phyloP scores from a whole-genome alignment of 1,140 invertebrate species.

The Achroia grisella region DNA sequence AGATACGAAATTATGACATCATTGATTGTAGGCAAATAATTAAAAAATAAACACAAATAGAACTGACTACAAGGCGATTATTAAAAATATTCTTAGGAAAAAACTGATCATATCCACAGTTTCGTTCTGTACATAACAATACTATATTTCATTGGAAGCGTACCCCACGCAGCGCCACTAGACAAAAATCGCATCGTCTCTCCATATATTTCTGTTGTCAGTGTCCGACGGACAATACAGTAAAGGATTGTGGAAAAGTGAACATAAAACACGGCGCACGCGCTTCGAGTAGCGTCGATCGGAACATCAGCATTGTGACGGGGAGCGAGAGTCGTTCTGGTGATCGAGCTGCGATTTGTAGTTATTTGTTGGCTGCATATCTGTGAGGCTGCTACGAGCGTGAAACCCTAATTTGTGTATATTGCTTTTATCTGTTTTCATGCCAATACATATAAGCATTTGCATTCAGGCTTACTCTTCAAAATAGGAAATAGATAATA shows the following conservation, averaged over 20 bases:
- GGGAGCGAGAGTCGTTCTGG: constrained; percentile 13
- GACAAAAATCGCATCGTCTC: constrained; percentile 58
- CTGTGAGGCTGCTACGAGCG: too few species aligned
- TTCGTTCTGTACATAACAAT: constrained; percentile 10
- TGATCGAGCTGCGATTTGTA: constrained; percentile 58
- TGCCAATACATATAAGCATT: too few species aligned
- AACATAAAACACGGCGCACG: constrained; percentile 57
- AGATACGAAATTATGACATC: too few species aligned
- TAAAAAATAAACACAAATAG: not conserved
- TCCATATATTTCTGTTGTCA: constrained; percentile 54
- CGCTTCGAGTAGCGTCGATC: constrained; percentile 46
- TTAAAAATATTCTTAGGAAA: constrained; percentile 1
- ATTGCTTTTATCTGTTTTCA: too few species aligned
- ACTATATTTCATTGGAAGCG: constrained; percentile 26
- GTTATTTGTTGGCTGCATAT: constrained; percentile 27
- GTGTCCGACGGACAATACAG: constrained; percentile 38
- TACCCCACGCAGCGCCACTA: constrained; percentile 59
- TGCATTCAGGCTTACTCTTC: too few species aligned
- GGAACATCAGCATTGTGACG: constrained; percentile 33
- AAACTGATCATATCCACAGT: not conserved
- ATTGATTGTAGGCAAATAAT: too few species aligned
- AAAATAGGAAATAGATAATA: too few species aligned
- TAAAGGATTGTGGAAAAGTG: constrained; percentile 61
- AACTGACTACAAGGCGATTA: not conserved
- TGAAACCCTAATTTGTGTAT: too few species aligned